Conservation (phyloP, 2,888 invertebrate genomes). For the Brachycybe producta region DNA sequence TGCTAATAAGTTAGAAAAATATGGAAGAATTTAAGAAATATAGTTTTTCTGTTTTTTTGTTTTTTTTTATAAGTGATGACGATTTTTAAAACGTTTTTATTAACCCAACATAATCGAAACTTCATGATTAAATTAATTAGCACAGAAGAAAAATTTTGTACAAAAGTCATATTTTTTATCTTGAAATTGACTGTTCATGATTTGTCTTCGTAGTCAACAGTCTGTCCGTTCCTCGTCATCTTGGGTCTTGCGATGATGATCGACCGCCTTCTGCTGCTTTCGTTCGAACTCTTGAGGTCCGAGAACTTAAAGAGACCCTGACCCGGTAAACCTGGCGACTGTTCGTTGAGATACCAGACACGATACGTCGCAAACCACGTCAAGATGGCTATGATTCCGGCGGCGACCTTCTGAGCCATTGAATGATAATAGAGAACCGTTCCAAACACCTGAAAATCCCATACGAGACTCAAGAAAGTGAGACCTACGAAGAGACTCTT, state of each 20-base stretch:
- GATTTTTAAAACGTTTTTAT: too few relatives aligned
- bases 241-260: not conserved
- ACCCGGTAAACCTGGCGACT: constrained; percentile 32
- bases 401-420: constrained; percentile 87
- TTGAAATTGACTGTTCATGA: too few relatives aligned
- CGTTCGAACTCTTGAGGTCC: constrained; percentile 3
- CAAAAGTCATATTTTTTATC: too few relatives aligned
- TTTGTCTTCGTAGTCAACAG: too few relatives aligned
- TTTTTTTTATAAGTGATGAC: too few relatives aligned
- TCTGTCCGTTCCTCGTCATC: too few relatives aligned
- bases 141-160: too few relatives aligned
- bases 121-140: too few relatives aligned
- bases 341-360: constrained; percentile 30
- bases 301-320: constrained; percentile 25
- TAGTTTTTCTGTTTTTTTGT: too few relatives aligned
- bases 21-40: too few relatives aligned
- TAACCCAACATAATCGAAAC: too few relatives aligned
- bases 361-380: constrained; percentile 86
- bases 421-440: constrained; percentile 92
- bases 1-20: too few relatives aligned
- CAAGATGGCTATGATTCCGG: constrained; percentile 68
- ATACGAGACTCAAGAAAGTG: constrained; percentile 65
- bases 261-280: not conserved
- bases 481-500: constrained; percentile 62
- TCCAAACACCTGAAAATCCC: constrained; percentile 88